A percentile compares a stretch with the other conserved stretches of the same genome.
Evolutionary conservation across 2,888 invertebrate species (phyloP).

Genomic region (Campoletis raptor): DNA sequence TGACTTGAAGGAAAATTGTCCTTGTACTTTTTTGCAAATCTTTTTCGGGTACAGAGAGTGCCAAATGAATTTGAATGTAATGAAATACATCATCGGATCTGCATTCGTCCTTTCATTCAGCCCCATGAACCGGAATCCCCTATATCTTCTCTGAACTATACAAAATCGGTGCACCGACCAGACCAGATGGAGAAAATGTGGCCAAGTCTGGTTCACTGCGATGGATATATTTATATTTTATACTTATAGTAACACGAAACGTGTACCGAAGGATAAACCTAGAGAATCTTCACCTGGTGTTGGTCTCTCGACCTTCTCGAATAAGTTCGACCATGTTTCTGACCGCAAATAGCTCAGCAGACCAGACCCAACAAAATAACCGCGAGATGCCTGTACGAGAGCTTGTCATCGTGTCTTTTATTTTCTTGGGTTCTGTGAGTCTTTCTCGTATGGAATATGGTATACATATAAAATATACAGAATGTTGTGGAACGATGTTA

Average conservation of each 20-base stretch:
- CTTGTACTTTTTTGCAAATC: not conserved
- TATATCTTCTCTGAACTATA: not conserved
- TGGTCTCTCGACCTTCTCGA: conserved; percentile 55
- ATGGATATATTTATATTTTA: conserved; percentile 28
- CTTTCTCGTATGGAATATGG: conserved; percentile 44
- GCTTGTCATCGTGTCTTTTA: conserved; percentile 48
- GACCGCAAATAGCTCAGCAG: conserved; percentile 49
- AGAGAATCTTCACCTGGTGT: conserved; percentile 35
- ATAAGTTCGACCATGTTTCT: conserved; percentile 52
- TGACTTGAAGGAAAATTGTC: not conserved
- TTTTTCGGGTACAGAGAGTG: not conserved
- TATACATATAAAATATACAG: conserved; percentile 30
- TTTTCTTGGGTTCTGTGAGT: conserved; percentile 41
- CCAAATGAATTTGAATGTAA: not conserved
- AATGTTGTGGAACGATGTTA: conserved; percentile 26
- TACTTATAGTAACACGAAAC: conserved; percentile 43
- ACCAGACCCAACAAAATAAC: conserved; percentile 67
- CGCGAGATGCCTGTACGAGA: conserved; percentile 48
- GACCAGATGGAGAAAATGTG: conserved; percentile 5
- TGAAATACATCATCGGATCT: not conserved
- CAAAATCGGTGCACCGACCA: conserved; percentile 15
- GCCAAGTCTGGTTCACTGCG: not conserved
- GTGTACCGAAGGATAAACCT: conserved; percentile 50
- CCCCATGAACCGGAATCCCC: not conserved
- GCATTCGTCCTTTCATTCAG: not conserved